Evolutionary conservation across 2,113 vertebrate species (phyloP).

Genomic region (Brachyhypopomus gauderio): DNA sequence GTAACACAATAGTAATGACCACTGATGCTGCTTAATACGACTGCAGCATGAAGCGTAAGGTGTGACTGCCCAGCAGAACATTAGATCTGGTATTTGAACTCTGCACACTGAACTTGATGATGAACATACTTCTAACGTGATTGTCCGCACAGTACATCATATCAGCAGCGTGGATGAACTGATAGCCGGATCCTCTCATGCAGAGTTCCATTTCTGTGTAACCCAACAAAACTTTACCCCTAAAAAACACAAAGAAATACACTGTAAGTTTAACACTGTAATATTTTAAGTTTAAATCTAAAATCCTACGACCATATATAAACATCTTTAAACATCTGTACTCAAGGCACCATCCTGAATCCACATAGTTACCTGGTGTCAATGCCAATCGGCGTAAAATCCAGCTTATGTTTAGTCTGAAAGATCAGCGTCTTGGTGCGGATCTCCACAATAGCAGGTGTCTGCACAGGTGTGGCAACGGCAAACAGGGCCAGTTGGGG

Average conservation of each 20-base stretch:
- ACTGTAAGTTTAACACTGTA: too few species aligned
- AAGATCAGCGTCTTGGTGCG: conserved; percentile 65
- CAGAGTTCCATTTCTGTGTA: conserved; percentile 84
- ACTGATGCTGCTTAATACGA: background rate
- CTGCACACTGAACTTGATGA: background rate
- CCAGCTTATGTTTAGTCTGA: conserved; percentile 72
- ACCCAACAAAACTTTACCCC: conserved; percentile 82
- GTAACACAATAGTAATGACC: too few species aligned
- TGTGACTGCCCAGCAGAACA: background rate
- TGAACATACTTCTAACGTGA: conserved; percentile 83
- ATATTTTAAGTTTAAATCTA: background rate
- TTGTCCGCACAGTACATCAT: conserved; percentile 88
- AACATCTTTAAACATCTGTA: background rate
- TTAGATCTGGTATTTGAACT: background rate
- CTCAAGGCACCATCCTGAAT: background rate
- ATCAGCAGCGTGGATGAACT: conserved; percentile 85
- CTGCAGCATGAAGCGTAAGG: too few species aligned
- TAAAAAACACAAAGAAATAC: conserved; percentile 58
- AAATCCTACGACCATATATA: too few species aligned
- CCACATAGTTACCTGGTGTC: conserved; percentile 60
- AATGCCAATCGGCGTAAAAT: conserved; percentile 68
- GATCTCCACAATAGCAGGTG: conserved; percentile 67
- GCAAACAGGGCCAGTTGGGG: conserved; percentile 67
- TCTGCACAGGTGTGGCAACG: conserved; percentile 63
- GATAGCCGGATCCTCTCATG: conserved; percentile 81